Evolutionary conservation across 2,888 invertebrate genomes (phyloP).

Genomic region (Habrosyne pyritoides): DNA sequence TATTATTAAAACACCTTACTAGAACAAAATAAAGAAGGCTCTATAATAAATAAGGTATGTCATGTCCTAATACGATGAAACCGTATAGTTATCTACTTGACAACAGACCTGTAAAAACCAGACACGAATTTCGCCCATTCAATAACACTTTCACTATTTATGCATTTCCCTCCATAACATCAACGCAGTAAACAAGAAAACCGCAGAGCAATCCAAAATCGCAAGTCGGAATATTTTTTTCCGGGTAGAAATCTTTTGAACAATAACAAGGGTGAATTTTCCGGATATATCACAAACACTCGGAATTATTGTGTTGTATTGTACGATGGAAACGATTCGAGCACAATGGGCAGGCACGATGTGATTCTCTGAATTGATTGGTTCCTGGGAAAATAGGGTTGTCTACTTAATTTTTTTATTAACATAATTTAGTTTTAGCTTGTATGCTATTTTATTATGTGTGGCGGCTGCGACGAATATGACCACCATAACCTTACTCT

Average conservation of each 20-base stretch:
- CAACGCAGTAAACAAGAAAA: constrained; percentile 6
- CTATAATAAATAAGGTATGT: too few species aligned
- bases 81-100: too few species aligned
- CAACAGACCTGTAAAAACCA: too few species aligned
- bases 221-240: constrained; percentile 7
- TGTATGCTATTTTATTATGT: too few species aligned
- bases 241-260: constrained; percentile 13
- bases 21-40: too few species aligned
- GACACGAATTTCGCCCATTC: not conserved
- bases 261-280: constrained; percentile 11
- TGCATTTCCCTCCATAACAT: not conserved
- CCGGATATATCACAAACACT: constrained; percentile 13
- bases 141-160: not conserved
- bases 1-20: too few species aligned
- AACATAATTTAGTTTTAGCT: not conserved
- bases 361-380: constrained; percentile 31
- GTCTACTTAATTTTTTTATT: not conserved
- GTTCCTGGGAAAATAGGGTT: constrained; percentile 21
- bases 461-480: too few species aligned
- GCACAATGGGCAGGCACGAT: constrained; percentile 7
- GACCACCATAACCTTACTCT: too few species aligned
- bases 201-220: constrained; percentile 1
- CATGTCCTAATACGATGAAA: too few species aligned
- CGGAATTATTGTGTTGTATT: constrained; percentile 20
- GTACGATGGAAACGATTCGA: constrained; percentile 14